These are phyloP conservation scores for Phalangium opilio DNA, from an alignment of 2,888 invertebrate species.

Conservation along the genomic window DNA sequence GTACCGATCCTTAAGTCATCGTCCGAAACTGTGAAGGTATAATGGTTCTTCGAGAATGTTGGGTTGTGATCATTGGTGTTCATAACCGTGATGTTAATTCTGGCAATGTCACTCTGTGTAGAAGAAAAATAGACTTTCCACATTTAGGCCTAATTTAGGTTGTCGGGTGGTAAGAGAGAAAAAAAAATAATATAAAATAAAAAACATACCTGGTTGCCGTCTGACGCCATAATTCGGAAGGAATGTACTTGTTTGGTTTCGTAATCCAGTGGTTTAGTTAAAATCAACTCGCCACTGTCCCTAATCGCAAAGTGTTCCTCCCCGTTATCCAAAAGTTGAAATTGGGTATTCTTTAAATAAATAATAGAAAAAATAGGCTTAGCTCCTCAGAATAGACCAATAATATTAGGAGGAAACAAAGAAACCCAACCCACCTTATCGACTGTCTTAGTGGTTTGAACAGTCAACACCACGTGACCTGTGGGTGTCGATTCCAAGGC, in stretches of 20 bases:
- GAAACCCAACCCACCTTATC: slow-evolving; percentile 12
- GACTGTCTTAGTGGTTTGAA: slow-evolving; percentile 44
- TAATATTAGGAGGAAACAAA: too few relatives aligned
- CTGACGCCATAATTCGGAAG: slow-evolving; percentile 67
- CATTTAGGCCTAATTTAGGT: not conserved
- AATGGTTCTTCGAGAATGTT: slow-evolving; percentile 68
- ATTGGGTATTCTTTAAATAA: slow-evolving; percentile 44
- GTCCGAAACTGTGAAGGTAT: slow-evolving; percentile 46
- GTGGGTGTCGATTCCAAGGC: slow-evolving; percentile 60
- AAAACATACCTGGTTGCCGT: slow-evolving; percentile 49
- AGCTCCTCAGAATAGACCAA: too few relatives aligned
- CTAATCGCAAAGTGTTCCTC: slow-evolving; percentile 56
- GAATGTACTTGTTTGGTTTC: slow-evolving; percentile 50
- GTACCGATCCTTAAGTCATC: slow-evolving; percentile 18
- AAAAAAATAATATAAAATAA: not conserved
- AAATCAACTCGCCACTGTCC: slow-evolving; percentile 58
- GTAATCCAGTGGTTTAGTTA: slow-evolving; percentile 59
- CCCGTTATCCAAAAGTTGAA: slow-evolving; percentile 45
- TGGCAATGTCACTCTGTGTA: slow-evolving; percentile 62
- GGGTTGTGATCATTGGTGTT: slow-evolving; percentile 92
- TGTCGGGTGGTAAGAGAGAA: not conserved
- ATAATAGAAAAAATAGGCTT: not conserved
- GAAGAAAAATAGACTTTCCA: too few relatives aligned
- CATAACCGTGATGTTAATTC: slow-evolving; percentile 59
- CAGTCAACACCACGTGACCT: slow-evolving; percentile 53